These are phyloP conservation scores for Hirtodrosophila cameraria DNA, from an alignment of 2,888 invertebrate species.

Conservation along the genomic window DNA sequence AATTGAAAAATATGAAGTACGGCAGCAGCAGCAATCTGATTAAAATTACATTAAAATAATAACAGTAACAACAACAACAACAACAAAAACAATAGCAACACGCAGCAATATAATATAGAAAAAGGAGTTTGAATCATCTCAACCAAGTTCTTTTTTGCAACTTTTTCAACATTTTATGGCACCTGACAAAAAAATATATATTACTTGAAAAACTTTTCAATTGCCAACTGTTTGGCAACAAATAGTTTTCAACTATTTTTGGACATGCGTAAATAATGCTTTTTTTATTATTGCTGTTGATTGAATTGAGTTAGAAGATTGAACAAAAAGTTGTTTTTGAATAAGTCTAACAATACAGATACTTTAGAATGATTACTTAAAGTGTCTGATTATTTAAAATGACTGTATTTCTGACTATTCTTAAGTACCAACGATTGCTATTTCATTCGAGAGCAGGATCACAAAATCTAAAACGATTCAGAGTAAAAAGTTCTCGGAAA, in stretches of 20 bases:
- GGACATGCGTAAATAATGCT: not conserved
- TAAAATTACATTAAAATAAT: conserved; percentile 76
- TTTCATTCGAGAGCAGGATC: no score
- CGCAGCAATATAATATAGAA: no score
- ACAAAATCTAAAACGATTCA: no score
- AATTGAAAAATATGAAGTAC: conserved; percentile 79
- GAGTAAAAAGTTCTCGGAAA: no score
- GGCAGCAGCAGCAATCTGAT: conserved; percentile 75
- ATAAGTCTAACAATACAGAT: not conserved
- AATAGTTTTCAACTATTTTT: conserved; percentile 52
- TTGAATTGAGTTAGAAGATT: no score
- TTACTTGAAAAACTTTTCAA: no score
- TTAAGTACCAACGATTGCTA: no score
- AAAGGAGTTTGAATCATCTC: conserved; percentile 19
- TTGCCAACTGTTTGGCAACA: not conserved
- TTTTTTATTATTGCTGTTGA: not conserved
- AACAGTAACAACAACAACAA: conserved; percentile 41
- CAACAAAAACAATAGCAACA: conserved; percentile 8
- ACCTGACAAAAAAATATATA: conserved; percentile 19
- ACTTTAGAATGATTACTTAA: no score
- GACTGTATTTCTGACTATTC: no score
- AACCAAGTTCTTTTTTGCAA: conserved; percentile 49
- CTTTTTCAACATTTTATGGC: conserved; percentile 47
- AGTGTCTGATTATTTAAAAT: no score
- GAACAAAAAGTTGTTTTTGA: conserved; percentile 1